phyloP scores from a whole-genome alignment of 2,797 vertebrate species.

The Xenops minutus region DNA sequence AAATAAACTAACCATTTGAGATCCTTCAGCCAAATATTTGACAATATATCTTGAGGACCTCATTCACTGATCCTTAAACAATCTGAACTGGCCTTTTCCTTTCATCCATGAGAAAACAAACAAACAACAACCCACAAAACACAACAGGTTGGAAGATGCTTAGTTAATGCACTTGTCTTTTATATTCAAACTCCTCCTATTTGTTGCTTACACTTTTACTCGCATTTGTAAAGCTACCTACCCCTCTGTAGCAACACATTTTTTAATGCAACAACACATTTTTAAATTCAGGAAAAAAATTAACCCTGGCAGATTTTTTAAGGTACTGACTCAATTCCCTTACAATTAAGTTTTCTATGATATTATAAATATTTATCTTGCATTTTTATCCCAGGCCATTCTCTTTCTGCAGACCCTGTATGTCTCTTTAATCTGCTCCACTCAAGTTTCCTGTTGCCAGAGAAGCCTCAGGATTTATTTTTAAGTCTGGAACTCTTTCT shows the following conservation, averaged over 20 bases:
- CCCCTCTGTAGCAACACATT: background rate
- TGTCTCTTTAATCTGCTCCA: background rate
- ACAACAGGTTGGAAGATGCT: background rate
- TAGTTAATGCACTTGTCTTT: background rate
- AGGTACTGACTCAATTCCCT: slow-evolving; percentile 6
- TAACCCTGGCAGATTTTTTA: slow-evolving; percentile 28
- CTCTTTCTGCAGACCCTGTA: background rate
- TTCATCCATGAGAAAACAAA: background rate
- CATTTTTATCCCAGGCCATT: slow-evolving; percentile 36
- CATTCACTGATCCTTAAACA: background rate
- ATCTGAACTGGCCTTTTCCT: background rate
- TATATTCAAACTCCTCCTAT: background rate
- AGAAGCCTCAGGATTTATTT: slow-evolving; percentile 31
- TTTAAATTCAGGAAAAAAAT: slow-evolving; percentile 11
- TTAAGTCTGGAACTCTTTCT: slow-evolving; percentile 1
- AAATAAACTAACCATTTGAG: background rate
- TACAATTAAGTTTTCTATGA: slow-evolving; percentile 8
- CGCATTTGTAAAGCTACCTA: background rate
- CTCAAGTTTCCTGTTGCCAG: background rate
- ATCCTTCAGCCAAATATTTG: background rate
- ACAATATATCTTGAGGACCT: background rate
- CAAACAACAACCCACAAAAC: background rate
- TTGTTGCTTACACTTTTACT: slow-evolving; percentile 8
- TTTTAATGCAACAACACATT: background rate
- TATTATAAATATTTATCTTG: slow-evolving; percentile 37